Evolutionary conservation across 2,797 vertebrate species (phyloP).

Genomic region (Sebastes wilsoni): DNA sequence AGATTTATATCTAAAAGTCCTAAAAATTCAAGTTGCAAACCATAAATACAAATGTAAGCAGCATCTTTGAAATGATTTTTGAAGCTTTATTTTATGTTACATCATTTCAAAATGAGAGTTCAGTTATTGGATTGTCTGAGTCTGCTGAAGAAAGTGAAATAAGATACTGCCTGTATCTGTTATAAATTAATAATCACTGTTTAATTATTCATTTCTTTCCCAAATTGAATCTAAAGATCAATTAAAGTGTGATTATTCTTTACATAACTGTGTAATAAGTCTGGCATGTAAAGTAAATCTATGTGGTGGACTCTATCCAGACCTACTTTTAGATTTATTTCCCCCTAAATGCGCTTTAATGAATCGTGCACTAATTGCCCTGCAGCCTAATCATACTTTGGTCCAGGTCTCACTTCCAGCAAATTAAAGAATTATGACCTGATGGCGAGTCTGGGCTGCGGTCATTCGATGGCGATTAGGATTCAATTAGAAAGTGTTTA

Average conservation of each 20-base stretch:
- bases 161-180: not conserved
- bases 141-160: too few species aligned
- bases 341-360: slow-evolving; percentile 41
- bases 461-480: slow-evolving; percentile 98
- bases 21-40: too few species aligned
- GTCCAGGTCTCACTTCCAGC: slow-evolving; percentile 72
- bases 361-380: slow-evolving; percentile 41
- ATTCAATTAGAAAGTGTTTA: slow-evolving; percentile 99
- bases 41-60: too few species aligned
- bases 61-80: too few species aligned
- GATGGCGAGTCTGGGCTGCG: slow-evolving; percentile 86
- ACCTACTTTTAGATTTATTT: slow-evolving; percentile 13
- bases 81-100: too few species aligned
- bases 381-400: slow-evolving; percentile 55
- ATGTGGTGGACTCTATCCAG: not conserved
- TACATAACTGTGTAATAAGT: not conserved
- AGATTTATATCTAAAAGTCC: too few species aligned
- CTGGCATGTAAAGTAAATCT: not conserved
- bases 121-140: too few species aligned
- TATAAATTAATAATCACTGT: not conserved
- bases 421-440: slow-evolving; percentile 93
- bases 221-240: not conserved
- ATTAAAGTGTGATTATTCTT: not conserved
- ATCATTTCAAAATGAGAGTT: too few species aligned
- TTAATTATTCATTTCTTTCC: not conserved